Base-by-base conservation (phyloP, 2,797 vertebrate genomes). In the Anabas testudineus region DNA sequence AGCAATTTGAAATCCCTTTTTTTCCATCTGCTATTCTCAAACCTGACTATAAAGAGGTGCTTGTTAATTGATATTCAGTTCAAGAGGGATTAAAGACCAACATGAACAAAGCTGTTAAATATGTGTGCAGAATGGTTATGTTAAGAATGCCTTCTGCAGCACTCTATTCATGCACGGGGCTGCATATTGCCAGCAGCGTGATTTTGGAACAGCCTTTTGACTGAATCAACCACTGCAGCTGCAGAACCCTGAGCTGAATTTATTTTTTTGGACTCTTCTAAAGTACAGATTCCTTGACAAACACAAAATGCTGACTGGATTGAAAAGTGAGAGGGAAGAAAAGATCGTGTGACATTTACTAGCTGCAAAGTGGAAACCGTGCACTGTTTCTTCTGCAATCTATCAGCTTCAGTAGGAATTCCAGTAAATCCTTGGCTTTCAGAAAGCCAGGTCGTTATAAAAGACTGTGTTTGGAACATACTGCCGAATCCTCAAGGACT, bases 271-370 rank as follows among this genome's bases (percentile, higher is more conserved):
- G 60, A 57, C 48, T 15, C 74, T 71, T 82, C 2, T 55, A 18
- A 71, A 58, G 74, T 53, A 36, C 2, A 4, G 62, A 62, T 51
- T 64, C 60, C 62, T 58, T 56, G 34, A 76, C 37, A 82, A 89
- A 88, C 88, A 83, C 92, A 87, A 92, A 93, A 92, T 86, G 94
- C 94, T 90, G 92, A 94, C 93, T 95, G 92, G 90, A 91, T 94
- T 92, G 92, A 93, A 89, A 90, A 93, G 47, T 4, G 56, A 21
- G 53, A 13, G 64, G 52, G 92, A 92, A 87, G 39, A 91, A 87
- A 90, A 88, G 18, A 89, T 53, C 10, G 45, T 3, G 49, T 28
- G 90, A 91, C 52, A 53, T 58, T 54, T 56, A 61, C 43, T 19
- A 49, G 51, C 22, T 32, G 52, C 46, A 52, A 37, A 39, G 34